phyloP scores from a whole-genome alignment of 2,888 invertebrate species.

The Agrochola circellaris region DNA sequence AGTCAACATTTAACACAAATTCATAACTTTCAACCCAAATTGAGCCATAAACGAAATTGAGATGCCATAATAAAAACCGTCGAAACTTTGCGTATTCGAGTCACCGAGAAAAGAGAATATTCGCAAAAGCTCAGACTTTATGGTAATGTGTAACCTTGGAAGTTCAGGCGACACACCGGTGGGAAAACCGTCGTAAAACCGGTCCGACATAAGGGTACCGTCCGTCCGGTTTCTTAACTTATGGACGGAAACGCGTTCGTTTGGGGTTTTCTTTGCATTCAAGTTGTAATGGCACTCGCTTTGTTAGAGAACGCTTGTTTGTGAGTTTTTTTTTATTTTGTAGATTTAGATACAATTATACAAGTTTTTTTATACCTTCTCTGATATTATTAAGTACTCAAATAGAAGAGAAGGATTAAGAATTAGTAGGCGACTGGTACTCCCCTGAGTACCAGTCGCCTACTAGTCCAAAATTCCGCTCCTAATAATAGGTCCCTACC shows the following conservation, averaged over 20 bases:
- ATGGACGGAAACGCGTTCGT: constrained; percentile 41
- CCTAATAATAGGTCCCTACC: no score
- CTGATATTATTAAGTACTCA: background rate
- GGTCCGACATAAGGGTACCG: constrained; percentile 41
- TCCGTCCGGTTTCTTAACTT: constrained; percentile 51
- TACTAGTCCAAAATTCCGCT: no score
- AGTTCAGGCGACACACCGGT: constrained; percentile 45
- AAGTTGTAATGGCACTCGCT: constrained; percentile 12
- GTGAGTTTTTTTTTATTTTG: background rate
- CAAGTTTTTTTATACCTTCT: no score
- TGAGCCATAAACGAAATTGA: constrained; percentile 62
- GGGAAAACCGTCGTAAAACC: constrained; percentile 55
- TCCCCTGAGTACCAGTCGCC: no score
- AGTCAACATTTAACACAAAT: constrained; percentile 42
- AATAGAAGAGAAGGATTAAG: background rate
- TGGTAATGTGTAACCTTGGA: constrained; percentile 62
- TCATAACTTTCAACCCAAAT: constrained; percentile 53
- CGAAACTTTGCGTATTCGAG: constrained; percentile 34
- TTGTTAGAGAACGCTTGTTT: constrained; percentile 12
- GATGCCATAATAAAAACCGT: constrained; percentile 58
- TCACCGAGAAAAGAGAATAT: constrained; percentile 46
- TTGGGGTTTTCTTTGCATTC: constrained; percentile 36
- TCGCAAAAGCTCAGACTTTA: constrained; percentile 55
- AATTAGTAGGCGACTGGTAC: background rate
- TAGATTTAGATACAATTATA: no score